Evolutionary conservation across 1,140 invertebrate genomes (phyloP), one percentile per base, ranked within the genome.

Genomic region (Drosophila erecta): DNA sequence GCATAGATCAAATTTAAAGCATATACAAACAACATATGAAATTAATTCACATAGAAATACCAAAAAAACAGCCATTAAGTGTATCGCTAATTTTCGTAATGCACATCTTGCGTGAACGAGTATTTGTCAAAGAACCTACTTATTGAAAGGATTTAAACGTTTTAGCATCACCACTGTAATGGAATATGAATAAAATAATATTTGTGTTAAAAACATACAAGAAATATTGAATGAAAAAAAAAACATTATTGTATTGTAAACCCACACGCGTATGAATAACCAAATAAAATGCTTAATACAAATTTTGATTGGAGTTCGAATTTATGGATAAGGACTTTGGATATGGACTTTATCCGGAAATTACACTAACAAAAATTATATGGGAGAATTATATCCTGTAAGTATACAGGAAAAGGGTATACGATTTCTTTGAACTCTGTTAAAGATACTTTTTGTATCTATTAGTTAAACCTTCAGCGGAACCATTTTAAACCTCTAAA

Each of bases 261-360:
- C 80, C 81, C 81, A 86, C 90, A 91, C 85, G 90, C 85, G 67
- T 90, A 91, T 80, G 61, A 91, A 81, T 91, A 91, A 84, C 90
- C 90, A 79, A 91, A 91, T 91, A 86, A 86, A 86, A 79, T 86
- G 90, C 90, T 91, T 91, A 91, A 80, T 81, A 80, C 57, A 84
- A 77, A 8, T 40, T 35, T 11, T 51, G 14, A 15, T 40, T 65
- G 14, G 14, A 5, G 3, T 10, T 38, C 20, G 30, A 43, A 20
- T 14, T 4, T 14, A 14, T 12, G 37, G 37, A 0, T 14, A 37
- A 12, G 35, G 35, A n/a, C n/a, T n/a, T n/a, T n/a, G 4, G 12
- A 12, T 14, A 4, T 37, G n/a, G n/a, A n/a, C n/a, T 4, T 0
- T 7, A 24, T 24, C 24, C 24, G 24, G 0, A 24, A 7, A 27